phyloP scores from a whole-genome alignment of 2,113 vertebrate genomes.

The Vidua chalybeata region DNA sequence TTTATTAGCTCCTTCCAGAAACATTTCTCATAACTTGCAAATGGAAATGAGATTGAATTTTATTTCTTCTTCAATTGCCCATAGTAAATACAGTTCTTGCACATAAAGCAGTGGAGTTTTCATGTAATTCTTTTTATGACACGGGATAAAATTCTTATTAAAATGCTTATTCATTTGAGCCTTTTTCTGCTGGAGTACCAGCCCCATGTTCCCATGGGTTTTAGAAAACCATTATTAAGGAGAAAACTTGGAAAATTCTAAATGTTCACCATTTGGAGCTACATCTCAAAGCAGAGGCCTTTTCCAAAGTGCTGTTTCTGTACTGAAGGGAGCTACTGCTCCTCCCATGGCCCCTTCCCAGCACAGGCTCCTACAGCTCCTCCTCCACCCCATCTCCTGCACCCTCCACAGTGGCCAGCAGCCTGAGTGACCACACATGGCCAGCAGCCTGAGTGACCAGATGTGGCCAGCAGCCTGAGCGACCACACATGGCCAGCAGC shows the following conservation, averaged over 20 bases:
- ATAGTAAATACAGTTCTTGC: not conserved
- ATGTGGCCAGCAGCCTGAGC: not conserved
- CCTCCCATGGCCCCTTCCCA: not conserved
- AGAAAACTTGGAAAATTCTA: not conserved
- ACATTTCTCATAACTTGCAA: conserved; percentile 14
- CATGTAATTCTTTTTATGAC: not conserved
- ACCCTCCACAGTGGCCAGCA: rapidly evolving
- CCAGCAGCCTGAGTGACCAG: not conserved
- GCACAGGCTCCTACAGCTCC: rapidly evolving
- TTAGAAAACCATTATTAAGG: not conserved
- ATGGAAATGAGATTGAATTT: not conserved
- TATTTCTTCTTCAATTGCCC: not conserved
- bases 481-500: not conserved
- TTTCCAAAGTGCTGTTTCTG: not conserved
- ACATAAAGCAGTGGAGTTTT: not conserved
- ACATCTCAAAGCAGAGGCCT: not conserved
- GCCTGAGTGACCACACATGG: not conserved
- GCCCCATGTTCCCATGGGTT: not conserved
- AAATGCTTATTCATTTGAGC: not conserved
- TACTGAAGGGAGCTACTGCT: not conserved
- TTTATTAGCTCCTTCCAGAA: conserved; percentile 40
- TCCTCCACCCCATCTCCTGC: not conserved
- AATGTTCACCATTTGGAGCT: not conserved
- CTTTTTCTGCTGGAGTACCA: not conserved
- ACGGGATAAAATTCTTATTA: not conserved